Base-by-base conservation (phyloP, 2,797 vertebrate species). In the Pristis pectinata region DNA sequence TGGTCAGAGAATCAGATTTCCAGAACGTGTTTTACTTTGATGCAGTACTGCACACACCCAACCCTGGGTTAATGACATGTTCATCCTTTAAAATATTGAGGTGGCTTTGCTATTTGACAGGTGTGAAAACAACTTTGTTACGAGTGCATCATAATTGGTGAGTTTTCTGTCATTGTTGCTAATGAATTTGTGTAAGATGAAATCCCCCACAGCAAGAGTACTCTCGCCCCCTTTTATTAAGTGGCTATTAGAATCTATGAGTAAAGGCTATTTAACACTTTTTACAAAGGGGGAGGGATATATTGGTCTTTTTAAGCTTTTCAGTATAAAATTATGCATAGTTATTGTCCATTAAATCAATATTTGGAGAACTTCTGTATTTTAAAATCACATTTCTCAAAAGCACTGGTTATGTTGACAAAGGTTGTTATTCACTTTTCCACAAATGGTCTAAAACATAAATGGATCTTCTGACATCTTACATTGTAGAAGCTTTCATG, bases 301-400 rank as follows among this genome's bases (percentile, higher is more conserved):
- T 41, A 91, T 91, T 64, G 87, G 61, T 61, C n/a, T 91, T 41
- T 67, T 91, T 91, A 89, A 67, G 87, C 37, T 91, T 22, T 41
- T 61, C 64, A 41, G 87, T n/a, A 11, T 74, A 56, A 94, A 94
- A 72, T 74, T 94, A 76, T 19, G 70, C 7, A n/a, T 49, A 27
- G 27, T 53, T 94, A 76, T 74, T 94, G 11, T 94, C 70, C 13
- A 74, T 72, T 53, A 41, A 93, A 15, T 70, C 37, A 91, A 93
- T 72, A 72, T 72, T n/a, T 41, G 8, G n/a, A 67, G n/a, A 91
- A 64, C 59, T 67, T 87, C 41, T 74, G 24, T 93, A 53, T 6
- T 93, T 93, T 93, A 94, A 94, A 70, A 76, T 53, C 64, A 94
- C 41, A 22, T 93, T 93, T 93, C 64, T 67, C 61, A 70, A 93